A percentile compares a stretch with the other conserved stretches of the same genome.
These are phyloP conservation scores for Canis aureus DNA, from an alignment of 2,113 vertebrate species.

Conservation along the genomic window DNA sequence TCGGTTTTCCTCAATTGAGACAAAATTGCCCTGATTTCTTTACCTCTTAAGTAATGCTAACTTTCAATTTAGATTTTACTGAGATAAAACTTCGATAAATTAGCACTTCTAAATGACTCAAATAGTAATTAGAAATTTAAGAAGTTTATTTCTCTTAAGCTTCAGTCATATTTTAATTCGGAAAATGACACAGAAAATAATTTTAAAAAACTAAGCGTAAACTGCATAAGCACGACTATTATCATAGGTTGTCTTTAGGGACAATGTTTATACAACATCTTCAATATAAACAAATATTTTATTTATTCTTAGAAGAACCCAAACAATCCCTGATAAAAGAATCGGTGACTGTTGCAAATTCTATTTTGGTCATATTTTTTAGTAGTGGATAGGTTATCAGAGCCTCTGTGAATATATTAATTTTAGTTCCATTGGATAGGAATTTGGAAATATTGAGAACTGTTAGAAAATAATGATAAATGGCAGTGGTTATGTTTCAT, in stretches of 20 bases:
- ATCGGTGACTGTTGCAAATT: background rate
- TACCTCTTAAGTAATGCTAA: background rate
- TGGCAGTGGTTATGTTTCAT: background rate
- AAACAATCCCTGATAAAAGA: background rate
- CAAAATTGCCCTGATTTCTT: background rate
- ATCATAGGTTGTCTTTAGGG: background rate
- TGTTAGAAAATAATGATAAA: slow-evolving; percentile 54
- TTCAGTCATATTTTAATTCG: slow-evolving; percentile 27
- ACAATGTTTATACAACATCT: background rate
- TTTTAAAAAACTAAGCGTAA: background rate
- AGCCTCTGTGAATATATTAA: background rate
- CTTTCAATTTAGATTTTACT: background rate
- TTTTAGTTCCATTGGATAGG: background rate
- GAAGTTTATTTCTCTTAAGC: background rate
- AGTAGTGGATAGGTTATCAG: background rate
- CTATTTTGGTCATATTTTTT: background rate
- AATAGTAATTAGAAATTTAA: background rate
- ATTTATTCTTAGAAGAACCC: background rate
- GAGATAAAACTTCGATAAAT: background rate
- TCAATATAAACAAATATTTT: background rate
- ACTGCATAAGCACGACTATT: background rate
- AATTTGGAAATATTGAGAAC: background rate
- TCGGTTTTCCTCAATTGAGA: background rate
- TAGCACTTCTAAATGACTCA: background rate
- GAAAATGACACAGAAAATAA: background rate